Conservation (phyloP, 2,113 vertebrate genomes). For the Sorex araneus region DNA sequence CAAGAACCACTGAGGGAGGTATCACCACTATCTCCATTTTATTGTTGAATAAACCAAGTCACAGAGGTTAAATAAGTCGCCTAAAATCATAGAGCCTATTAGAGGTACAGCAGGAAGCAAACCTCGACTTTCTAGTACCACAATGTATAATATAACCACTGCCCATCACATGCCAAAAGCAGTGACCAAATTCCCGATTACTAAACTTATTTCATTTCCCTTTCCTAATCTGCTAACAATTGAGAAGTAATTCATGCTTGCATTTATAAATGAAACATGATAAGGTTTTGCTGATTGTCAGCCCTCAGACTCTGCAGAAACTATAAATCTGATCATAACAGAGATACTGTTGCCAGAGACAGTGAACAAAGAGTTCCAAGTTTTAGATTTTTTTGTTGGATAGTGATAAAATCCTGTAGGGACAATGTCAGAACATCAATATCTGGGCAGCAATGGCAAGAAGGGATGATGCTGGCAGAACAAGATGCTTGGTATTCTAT, state of each 20-base stretch:
- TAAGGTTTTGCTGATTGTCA: conserved; percentile 20
- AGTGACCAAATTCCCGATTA: not conserved
- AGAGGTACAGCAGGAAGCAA: not conserved
- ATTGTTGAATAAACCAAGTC: not conserved
- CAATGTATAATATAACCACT: not conserved
- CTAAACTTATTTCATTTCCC: not conserved
- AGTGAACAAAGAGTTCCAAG: conserved; percentile 40
- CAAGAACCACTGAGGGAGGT: not conserved
- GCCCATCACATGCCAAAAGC: not conserved
- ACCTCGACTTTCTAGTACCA: not conserved
- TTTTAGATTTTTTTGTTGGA: not conserved
- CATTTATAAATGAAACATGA: conserved; percentile 13
- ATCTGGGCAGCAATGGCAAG: not conserved
- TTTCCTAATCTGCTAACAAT: conserved; percentile 26
- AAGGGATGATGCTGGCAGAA: not conserved
- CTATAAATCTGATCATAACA: conserved; percentile 34
- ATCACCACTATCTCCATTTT: not conserved
- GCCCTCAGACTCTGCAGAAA: conserved; percentile 48
- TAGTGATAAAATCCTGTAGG: not conserved
- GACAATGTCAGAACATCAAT: not conserved
- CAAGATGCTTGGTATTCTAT: not conserved
- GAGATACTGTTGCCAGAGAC: conserved; percentile 40
- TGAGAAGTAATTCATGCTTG: conserved; percentile 27
- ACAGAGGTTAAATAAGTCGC: not conserved
- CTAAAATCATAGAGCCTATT: not conserved